Percentiles rank a stretch among this genome's conserved stretches.
These are phyloP conservation scores for Busseola fusca DNA, from an alignment of 2,888 invertebrate species.

Conservation along the genomic window DNA sequence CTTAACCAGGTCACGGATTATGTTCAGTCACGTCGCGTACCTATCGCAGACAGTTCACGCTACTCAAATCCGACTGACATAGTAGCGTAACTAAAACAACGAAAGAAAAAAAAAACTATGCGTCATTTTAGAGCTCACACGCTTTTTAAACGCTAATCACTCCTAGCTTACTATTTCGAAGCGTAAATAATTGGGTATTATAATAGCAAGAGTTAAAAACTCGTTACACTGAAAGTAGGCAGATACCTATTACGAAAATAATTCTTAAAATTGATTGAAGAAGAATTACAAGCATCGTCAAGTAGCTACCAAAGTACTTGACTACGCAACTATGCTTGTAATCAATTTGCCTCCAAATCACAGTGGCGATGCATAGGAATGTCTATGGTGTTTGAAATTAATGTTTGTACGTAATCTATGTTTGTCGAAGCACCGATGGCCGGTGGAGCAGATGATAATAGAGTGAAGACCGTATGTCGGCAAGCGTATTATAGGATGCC, in stretches of 20 bases:
- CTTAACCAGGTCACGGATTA: neutral
- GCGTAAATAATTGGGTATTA: conserved; percentile 68
- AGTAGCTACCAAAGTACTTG: conserved; percentile 7
- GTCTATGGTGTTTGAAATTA: conserved; percentile 9
- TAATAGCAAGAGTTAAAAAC: conserved; percentile 43
- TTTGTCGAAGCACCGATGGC: no score
- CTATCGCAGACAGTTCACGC: neutral
- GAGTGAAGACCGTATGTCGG: no score
- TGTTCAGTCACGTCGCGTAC: neutral
- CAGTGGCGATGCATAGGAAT: conserved; percentile 33
- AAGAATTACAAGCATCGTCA: conserved; percentile 26
- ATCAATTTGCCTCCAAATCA: conserved; percentile 10
- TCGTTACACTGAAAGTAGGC: conserved; percentile 45
- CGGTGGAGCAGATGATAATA: no score
- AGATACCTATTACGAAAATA: conserved; percentile 7
- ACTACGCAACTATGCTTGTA: conserved; percentile 11
- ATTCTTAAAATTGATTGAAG: conserved; percentile 16
- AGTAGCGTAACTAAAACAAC: neutral
- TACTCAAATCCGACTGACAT: neutral
- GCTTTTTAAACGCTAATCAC: conserved; percentile 69
- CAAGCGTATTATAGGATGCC: no score
- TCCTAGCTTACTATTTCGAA: conserved; percentile 67
- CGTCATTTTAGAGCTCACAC: conserved; percentile 62
- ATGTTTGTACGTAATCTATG: neutral
- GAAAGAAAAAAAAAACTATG: conserved; percentile 22